These are phyloP conservation scores for Excalfactoria chinensis DNA, from an alignment of 2,113 vertebrate species.

Conservation along the genomic window DNA sequence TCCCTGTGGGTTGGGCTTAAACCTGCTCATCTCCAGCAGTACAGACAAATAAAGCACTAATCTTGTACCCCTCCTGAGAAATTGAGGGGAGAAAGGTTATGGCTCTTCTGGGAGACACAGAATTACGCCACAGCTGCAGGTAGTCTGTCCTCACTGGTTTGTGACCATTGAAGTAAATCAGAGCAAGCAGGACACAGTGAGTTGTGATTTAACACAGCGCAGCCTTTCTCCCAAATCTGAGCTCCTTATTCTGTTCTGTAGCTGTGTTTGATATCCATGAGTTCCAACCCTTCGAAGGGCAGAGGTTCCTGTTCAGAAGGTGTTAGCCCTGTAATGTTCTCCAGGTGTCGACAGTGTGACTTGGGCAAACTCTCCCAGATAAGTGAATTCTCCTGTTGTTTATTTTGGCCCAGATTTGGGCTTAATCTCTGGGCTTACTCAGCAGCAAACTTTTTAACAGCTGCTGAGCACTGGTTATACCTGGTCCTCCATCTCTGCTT, in stretches of 20 bases:
- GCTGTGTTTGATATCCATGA: neutral
- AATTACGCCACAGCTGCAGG: neutral
- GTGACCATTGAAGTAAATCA: accelerated
- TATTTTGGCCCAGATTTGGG: neutral
- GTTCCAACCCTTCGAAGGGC: neutral
- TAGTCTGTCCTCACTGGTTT: neutral
- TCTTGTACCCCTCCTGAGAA: neutral
- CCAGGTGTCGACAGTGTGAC: neutral
- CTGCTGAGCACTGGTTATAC: neutral
- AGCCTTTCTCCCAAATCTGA: neutral
- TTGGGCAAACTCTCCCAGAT: neutral
- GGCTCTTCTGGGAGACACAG: accelerated
- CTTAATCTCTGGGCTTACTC: neutral
- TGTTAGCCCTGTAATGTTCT: neutral
- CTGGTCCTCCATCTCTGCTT: neutral
- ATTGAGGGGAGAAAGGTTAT: accelerated
- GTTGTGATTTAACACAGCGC: neutral
- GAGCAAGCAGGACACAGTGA: accelerated
- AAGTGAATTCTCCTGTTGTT: neutral
- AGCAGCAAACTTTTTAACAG: neutral
- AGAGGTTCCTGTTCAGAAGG: neutral
- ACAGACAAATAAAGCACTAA: neutral
- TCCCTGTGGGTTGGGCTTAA: neutral
- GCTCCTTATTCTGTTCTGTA: neutral
- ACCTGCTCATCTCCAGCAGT: neutral